Percentiles rank a stretch among this genome's conserved stretches.
Conservation (phyloP, 2,888 invertebrate species). For the Lomographa bimaculata region DNA sequence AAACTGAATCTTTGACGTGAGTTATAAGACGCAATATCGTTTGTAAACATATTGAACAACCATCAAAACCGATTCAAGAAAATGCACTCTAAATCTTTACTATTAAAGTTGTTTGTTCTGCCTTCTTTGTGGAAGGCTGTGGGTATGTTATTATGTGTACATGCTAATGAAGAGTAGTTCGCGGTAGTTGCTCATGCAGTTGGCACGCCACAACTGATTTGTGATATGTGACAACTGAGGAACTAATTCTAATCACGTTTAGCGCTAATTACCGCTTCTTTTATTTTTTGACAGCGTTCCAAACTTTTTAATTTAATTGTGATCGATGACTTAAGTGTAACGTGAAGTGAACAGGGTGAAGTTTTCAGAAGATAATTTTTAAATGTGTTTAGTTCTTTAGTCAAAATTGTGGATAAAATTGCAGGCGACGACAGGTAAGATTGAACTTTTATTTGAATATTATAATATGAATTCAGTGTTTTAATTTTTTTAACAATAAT, state of each 20-base stretch:
- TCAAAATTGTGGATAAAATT: conserved; percentile 59
- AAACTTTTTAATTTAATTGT: conserved; percentile 12
- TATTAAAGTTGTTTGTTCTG: conserved; percentile 46
- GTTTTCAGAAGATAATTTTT: conserved; percentile 19
- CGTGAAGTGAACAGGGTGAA: conserved; percentile 25
- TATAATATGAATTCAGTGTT: no score
- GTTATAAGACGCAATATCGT: conserved; percentile 38
- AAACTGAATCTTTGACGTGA: conserved; percentile 34
- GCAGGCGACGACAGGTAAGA: conserved; percentile 54
- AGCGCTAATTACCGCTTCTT: conserved; percentile 15
- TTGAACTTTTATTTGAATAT: not conserved
- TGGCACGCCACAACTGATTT: conserved; percentile 74
- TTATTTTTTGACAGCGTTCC: conserved; percentile 10
- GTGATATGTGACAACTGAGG: conserved; percentile 60
- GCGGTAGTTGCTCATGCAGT: conserved; percentile 77
- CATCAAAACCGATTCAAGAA: conserved; percentile 36
- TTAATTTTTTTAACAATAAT: no score
- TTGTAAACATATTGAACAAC: conserved; percentile 25
- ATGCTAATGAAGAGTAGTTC: conserved; percentile 79
- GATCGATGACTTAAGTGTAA: conserved; percentile 19
- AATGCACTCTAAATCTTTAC: conserved; percentile 40
- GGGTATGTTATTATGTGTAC: conserved; percentile 72
- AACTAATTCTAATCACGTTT: conserved; percentile 21
- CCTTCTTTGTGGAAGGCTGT: conserved; percentile 40
- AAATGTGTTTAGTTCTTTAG: conserved; percentile 35